A percentile compares a stretch with the other conserved stretches of the same genome.
Conservation (phyloP, 1,140 invertebrate genomes). For the Zaprionus camerounensis region DNA sequence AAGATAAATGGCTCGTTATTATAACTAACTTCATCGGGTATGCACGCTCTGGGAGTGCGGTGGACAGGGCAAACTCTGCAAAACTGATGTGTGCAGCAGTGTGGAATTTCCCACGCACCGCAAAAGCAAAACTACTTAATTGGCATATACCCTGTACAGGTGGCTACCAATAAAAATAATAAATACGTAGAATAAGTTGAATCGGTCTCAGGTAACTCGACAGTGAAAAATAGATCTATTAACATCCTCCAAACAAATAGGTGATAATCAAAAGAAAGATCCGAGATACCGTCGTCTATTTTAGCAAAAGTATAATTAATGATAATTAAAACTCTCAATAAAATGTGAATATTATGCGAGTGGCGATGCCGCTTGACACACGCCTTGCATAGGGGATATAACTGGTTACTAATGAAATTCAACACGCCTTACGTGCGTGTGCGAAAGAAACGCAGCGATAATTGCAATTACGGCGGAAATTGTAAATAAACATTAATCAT, state of each 20-base stretch:
- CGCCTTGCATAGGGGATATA: neutral
- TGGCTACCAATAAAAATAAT: neutral
- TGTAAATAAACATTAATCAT: slow-evolving; percentile 65
- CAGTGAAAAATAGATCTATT: neutral
- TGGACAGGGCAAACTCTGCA: slow-evolving; percentile 28
- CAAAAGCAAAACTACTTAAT: neutral
- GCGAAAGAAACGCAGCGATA: slow-evolving; percentile 52
- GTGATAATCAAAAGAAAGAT: no score
- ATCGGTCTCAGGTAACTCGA: neutral
- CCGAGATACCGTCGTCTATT: no score
- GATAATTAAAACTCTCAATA: neutral
- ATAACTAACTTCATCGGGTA: slow-evolving; percentile 58
- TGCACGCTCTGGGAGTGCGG: slow-evolving; percentile 26
- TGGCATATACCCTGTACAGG: neutral
- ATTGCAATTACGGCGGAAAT: slow-evolving; percentile 55
- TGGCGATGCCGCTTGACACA: neutral
- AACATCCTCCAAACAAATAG: no score
- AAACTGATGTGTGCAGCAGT: slow-evolving; percentile 45
- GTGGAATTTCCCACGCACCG: slow-evolving; percentile 36
- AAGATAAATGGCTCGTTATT: slow-evolving; percentile 75
- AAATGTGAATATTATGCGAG: neutral
- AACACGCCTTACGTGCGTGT: slow-evolving; percentile 13
- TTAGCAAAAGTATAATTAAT: neutral
- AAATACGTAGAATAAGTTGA: neutral
- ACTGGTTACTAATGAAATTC: slow-evolving; percentile 13